Evolutionary conservation across 2,113 vertebrate species (phyloP), one percentile per base, ranked within the genome.

Genomic region (Donacobius atricapilla): DNA sequence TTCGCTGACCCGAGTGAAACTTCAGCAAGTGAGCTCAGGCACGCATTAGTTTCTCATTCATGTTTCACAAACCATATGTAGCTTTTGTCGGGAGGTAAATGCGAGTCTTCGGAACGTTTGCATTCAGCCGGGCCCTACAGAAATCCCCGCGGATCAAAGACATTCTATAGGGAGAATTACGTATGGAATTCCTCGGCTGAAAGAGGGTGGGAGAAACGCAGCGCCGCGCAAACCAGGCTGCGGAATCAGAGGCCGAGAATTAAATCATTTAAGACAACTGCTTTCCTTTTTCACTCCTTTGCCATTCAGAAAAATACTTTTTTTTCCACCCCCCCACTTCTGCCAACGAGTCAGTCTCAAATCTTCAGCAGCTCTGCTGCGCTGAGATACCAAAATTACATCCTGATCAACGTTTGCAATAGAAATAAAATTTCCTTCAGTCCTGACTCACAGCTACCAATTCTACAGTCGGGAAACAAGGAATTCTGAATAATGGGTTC

Each of bases 141-240:
- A 97, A 97, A 96, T 95, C 95, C 93, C 95, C 72, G 8, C 12
- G 84, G 90, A 93, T 82, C 82, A 92, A 93, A 93, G 95, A 80
- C 75, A 35, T 47, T 61, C 83, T 64, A 66, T 4, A 25, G 90
- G 82, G 80, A 86, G 39, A 70, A 73, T 70, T 30, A 47, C 17
- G 14, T 24, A 11, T 16, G 79, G 93, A 94, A 93, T 94, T 42
- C 42, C 4, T 61, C 12, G 12, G 37, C 44, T 42, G 70, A 58
- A 58, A 73, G 70, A 17, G 13, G 51, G n/a, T 4, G 33, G 54
- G 79, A 27, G 13, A 35, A 83, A 87, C 7, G 18, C 10, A 3
- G 6, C 6, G 16, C 33, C 16, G 4, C 0, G 15, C 23, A 61
- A 63, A 45, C 2, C 44, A 44, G 39, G 7, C 35, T 28, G 40